Conservation (phyloP, 37 sponge, comb jelly and placozoan species). For the Beroe forskalii region DNA sequence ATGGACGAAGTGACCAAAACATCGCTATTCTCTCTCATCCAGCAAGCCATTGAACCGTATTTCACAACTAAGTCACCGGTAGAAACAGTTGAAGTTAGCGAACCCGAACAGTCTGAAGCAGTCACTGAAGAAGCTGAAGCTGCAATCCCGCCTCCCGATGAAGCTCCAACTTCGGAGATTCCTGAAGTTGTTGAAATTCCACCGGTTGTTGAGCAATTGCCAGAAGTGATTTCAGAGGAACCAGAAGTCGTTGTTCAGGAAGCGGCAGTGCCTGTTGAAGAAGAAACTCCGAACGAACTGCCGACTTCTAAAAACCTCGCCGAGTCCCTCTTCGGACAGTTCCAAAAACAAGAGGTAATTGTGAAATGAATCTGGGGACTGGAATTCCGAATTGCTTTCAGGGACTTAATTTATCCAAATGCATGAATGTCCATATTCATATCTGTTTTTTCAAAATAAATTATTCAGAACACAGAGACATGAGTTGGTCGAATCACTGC, state of each 20-base stretch:
- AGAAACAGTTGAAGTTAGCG: not conserved
- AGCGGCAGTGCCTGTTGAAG: not conserved
- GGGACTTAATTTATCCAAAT: no score
- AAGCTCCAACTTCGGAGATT: not conserved
- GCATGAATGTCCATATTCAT: no score
- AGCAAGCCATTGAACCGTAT: slow-evolving; percentile 29
- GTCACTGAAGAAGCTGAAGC: not conserved
- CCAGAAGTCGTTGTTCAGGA: not conserved
- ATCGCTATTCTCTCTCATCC: slow-evolving; percentile 1
- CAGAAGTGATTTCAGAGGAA: not conserved
- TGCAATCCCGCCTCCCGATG: not conserved
- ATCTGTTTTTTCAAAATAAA: no score
- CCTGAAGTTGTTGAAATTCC: not conserved
- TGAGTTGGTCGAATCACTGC: no score
- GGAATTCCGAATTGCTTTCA: no score
- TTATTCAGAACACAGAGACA: no score
- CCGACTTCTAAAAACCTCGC: not conserved
- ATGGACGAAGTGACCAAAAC: not conserved
- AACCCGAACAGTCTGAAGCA: not conserved
- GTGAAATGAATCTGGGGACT: no score
- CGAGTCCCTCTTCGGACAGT: slow-evolving; percentile 29
- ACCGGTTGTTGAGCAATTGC: not conserved
- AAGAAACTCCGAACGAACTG: not conserved
- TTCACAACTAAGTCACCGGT: slow-evolving; percentile 21
- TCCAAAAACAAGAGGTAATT: slow-evolving; percentile 61